Conservation (phyloP, 2,888 invertebrate genomes). For the Drosophila emarginata region DNA sequence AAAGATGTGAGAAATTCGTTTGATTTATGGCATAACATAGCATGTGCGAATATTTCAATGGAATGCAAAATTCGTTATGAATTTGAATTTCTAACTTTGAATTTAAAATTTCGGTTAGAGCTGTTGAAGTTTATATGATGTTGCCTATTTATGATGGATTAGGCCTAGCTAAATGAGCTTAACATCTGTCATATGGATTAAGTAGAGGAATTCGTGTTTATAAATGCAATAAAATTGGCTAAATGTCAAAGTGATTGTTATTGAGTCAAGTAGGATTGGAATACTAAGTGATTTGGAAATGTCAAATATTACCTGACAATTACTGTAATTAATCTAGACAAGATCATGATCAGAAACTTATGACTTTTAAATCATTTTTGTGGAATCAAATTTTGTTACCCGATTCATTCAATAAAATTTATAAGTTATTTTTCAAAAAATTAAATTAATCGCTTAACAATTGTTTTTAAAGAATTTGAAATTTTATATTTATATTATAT, state of each 20-base stretch:
- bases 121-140: constrained; percentile 10
- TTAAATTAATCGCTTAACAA: no score
- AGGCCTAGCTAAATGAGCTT: constrained; percentile 1
- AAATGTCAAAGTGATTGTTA: not conserved
- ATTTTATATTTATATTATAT: no score
- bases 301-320: not conserved
- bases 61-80: constrained; percentile 50
- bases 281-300: not conserved
- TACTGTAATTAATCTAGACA: not conserved
- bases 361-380: no score
- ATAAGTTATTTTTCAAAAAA: no score
- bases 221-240: not conserved
- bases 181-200: constrained; percentile 3
- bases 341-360: not conserved
- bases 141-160: constrained; percentile 25
- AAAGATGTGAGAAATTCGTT: constrained; percentile 59
- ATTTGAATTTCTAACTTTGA: constrained; percentile 49
- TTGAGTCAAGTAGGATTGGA: not conserved
- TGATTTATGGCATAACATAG: constrained; percentile 63
- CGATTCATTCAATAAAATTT: no score
- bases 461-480: no score
- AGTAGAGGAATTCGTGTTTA: not conserved
- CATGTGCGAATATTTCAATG: constrained; percentile 42
- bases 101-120: constrained; percentile 21
- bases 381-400: no score